phyloP scores from a whole-genome alignment of 2,888 invertebrate genomes.

The Drosophila meridionalis region DNA sequence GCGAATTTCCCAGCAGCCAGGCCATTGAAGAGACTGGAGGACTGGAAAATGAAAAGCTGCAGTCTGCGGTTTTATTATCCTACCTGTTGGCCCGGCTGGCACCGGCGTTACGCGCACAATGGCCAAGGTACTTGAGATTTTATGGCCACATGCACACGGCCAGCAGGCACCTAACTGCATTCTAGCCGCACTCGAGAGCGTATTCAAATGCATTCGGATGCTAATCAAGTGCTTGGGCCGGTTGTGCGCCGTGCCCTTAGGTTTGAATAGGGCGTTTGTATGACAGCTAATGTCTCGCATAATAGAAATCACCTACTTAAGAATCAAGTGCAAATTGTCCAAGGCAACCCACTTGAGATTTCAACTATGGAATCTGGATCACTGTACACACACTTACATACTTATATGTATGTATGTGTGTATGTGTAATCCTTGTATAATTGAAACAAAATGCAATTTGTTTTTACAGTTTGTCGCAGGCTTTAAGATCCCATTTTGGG shows the following conservation, averaged over 20 bases:
- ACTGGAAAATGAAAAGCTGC: conserved; percentile 40
- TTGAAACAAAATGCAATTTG: conserved; percentile 80
- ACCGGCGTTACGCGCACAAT: conserved; percentile 72
- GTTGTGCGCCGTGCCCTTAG: conserved; percentile 64
- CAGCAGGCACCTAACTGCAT: conserved; percentile 4
- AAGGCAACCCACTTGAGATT: conserved; percentile 63
- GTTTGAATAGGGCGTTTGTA: conserved; percentile 80
- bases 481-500: conserved; percentile 70
- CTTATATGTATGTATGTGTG: neutral
- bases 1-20: conserved; percentile 65
- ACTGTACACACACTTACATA: neutral
- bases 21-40: conserved; percentile 57
- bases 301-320: conserved; percentile 80
- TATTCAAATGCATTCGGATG: conserved; percentile 57
- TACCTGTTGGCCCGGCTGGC: conserved; percentile 55
- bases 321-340: conserved; percentile 79
- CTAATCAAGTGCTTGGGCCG: conserved; percentile 69
- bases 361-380: conserved; percentile 1
- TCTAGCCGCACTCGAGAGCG: conserved; percentile 11
- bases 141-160: conserved; percentile 50
- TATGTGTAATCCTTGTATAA: conserved; percentile 75
- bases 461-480: conserved; percentile 80
- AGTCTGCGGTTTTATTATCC: conserved; percentile 72
- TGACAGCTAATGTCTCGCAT: conserved; percentile 80
- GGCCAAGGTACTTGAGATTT: conserved; percentile 71